phyloP scores from a whole-genome alignment of 2,888 invertebrate genomes.

The Hirtodrosophila cameraria region DNA sequence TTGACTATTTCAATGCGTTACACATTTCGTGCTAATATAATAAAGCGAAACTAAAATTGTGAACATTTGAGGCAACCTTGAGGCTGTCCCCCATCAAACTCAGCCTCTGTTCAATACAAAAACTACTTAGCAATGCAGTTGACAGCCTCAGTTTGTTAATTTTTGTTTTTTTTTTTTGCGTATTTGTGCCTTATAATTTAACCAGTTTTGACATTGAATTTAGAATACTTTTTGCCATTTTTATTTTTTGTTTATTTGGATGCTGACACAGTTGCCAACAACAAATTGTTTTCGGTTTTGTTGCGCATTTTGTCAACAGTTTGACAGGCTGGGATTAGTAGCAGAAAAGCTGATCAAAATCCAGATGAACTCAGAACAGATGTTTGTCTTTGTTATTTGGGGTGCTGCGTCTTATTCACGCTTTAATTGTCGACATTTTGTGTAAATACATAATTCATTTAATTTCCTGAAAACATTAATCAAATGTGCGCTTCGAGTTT shows the following conservation, averaged over 20 bases:
- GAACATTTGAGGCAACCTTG: conserved; percentile 22
- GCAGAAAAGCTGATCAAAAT: conserved; percentile 10
- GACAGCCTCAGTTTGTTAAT: conserved; percentile 60
- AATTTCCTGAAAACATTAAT: conserved; percentile 67
- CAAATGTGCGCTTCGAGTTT: conserved; percentile 29
- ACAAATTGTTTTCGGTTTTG: conserved; percentile 32
- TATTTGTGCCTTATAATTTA: conserved; percentile 37
- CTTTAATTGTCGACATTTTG: conserved; percentile 42
- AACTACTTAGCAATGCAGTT: conserved; percentile 70
- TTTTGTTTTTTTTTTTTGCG: conserved; percentile 63
- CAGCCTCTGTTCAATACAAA: conserved; percentile 6
- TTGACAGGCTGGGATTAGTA: conserved; percentile 35
- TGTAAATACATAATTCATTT: conserved; percentile 42
- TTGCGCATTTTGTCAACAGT: conserved; percentile 54
- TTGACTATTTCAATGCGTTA: no score
- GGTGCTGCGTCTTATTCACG: conserved; percentile 33
- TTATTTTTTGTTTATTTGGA: conserved; percentile 24
- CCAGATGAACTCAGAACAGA: conserved; percentile 32
- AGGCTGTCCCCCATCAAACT: conserved; percentile 3
- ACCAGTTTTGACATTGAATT: conserved; percentile 72
- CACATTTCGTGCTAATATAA: no score
- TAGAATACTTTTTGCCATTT: conserved; percentile 41
- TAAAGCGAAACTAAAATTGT: not conserved
- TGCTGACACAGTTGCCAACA: conserved; percentile 57
- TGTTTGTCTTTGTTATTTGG: conserved; percentile 45